Percentiles rank a stretch among this genome's conserved stretches.
Evolutionary conservation across 2,113 vertebrate genomes (phyloP).

Genomic region (Gasterosteus nipponicus): DNA sequence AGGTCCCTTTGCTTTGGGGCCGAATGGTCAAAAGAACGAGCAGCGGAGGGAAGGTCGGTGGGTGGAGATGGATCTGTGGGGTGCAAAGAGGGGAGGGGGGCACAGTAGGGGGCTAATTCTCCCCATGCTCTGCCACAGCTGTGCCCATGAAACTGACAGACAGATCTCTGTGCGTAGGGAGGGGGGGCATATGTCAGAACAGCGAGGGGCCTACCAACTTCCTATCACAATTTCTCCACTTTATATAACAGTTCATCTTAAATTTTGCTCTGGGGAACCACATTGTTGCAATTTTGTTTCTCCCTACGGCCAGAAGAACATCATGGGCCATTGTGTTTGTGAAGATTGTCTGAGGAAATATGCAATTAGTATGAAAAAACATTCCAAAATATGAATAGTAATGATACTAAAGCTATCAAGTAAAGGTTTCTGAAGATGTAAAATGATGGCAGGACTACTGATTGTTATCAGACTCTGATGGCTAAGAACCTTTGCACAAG

Average conservation of each 20-base stretch:
- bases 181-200: constrained; percentile 76
- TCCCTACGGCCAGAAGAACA: constrained; percentile 21
- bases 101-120: constrained; percentile 96
- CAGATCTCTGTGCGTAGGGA: constrained; percentile 80
- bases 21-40: constrained; percentile 72
- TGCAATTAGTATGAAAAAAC: neutral
- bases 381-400: no score
- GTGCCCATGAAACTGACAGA: constrained; percentile 93
- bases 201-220: constrained; percentile 69
- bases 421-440: neutral
- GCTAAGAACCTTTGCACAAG: neutral
- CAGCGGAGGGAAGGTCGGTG: constrained; percentile 83
- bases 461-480: neutral
- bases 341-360: neutral
- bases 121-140: constrained; percentile 93
- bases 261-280: constrained; percentile 45
- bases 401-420: no score
- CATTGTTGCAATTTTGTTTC: constrained; percentile 3
- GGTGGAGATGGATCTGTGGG: constrained; percentile 87
- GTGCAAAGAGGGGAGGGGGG: constrained; percentile 83
- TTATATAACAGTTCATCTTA: constrained; percentile 46
- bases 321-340: neutral
- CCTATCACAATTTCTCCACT: constrained; percentile 64
- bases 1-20: constrained; percentile 62
- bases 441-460: neutral